These are phyloP conservation scores for Mamestra brassicae DNA, from an alignment of 2,888 invertebrate genomes.

Conservation along the genomic window DNA sequence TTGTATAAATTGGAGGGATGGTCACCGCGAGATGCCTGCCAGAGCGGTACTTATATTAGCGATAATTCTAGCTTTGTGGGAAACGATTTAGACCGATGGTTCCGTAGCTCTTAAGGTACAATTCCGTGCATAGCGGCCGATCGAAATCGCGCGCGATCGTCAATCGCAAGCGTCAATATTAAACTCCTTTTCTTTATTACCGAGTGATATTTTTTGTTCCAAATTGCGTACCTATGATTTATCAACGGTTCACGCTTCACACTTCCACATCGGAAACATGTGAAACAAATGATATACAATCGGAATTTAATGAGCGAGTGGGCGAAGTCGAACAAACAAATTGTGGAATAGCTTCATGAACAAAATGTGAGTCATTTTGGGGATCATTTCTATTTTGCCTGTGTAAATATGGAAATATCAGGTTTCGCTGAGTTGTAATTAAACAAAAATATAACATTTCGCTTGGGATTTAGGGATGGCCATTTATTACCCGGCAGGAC, in stretches of 20 bases:
- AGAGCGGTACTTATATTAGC: no score
- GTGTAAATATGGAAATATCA: conserved; percentile 30
- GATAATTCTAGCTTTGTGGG: no score
- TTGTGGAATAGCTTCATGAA: conserved; percentile 1
- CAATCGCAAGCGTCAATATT: conserved; percentile 7
- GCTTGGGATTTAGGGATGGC: not conserved
- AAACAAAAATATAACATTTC: conserved; percentile 30
- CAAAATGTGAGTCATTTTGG: not conserved
- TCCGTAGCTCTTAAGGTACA: no score
- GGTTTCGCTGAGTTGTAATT: conserved; percentile 32
- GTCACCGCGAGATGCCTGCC: no score
- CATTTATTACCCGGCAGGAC: not conserved
- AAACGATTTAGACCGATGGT: no score
- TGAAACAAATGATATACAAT: conserved; percentile 9
- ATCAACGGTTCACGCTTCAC: not conserved
- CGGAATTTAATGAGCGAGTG: conserved; percentile 4
- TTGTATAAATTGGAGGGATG: no score
- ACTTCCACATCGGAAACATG: not conserved
- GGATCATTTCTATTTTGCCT: not conserved
- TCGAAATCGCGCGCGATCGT: no score
- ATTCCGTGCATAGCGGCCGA: no score
- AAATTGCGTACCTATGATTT: conserved; percentile 14
- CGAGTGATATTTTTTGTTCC: conserved; percentile 1
- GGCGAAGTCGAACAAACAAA: conserved; percentile 8
- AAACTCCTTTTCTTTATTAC: conserved; percentile 22